A percentile compares a stretch with the other conserved stretches of the same genome.
These are phyloP conservation scores for Ornithoptera priamus DNA, from an alignment of 2,888 invertebrate species.

Conservation along the genomic window DNA sequence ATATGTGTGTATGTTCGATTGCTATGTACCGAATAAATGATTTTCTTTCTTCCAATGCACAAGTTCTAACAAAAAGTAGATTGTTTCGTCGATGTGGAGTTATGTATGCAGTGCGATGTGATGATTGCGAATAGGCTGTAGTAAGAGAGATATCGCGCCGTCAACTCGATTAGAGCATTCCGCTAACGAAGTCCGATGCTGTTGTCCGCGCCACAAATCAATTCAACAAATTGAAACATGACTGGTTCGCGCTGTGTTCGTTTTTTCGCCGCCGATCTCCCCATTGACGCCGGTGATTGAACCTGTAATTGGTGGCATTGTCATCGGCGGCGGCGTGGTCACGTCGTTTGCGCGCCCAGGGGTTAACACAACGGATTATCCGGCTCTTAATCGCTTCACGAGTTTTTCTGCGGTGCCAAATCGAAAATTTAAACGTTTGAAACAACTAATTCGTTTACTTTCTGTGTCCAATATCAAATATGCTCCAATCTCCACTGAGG, in stretches of 20 bases:
- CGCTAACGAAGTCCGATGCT: conserved; percentile 36
- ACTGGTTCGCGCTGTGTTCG: conserved; percentile 44
- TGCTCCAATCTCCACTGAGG: too few relatives aligned
- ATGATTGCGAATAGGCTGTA: conserved; percentile 15
- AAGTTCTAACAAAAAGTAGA: not conserved
- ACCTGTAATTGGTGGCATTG: conserved; percentile 64
- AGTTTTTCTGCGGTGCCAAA: not conserved
- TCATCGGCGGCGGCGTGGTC: conserved; percentile 50
- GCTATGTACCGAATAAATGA: too few relatives aligned
- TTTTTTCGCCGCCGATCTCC: conserved; percentile 49
- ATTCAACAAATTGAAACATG: conserved; percentile 71
- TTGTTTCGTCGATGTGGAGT: conserved; percentile 13
- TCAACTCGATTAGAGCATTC: conserved; percentile 44
- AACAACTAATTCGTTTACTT: too few relatives aligned
- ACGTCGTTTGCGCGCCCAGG: conserved; percentile 49
- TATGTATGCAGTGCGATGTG: conserved; percentile 7
- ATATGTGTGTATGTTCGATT: too few relatives aligned
- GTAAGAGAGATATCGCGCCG: conserved; percentile 45
- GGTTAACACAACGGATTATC: conserved; percentile 36
- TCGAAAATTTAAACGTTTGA: not conserved
- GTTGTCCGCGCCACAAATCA: conserved; percentile 60
- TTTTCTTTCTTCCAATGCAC: too few relatives aligned
- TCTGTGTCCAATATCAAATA: too few relatives aligned
- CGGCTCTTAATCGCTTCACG: not conserved
- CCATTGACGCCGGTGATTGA: conserved; percentile 64